Evolutionary conservation across 2,113 vertebrate species (phyloP).

Genomic region (Anser brachyrhynchus): DNA sequence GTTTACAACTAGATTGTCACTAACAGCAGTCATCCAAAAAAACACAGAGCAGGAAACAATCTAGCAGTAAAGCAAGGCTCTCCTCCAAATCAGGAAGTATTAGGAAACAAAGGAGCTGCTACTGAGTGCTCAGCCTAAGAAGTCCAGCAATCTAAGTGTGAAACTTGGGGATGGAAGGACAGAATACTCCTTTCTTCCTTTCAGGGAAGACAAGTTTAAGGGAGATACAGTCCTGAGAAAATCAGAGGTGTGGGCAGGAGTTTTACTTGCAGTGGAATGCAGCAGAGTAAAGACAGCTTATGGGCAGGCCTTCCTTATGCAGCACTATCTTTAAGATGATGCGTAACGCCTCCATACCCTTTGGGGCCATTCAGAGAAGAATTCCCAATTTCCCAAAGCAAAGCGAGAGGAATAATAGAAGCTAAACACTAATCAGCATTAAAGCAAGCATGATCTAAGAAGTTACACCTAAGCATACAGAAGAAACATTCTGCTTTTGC

Average conservation of each 20-base stretch:
- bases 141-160: background rate
- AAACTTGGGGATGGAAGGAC: background rate
- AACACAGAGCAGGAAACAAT: background rate
- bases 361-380: background rate
- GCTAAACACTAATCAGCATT: background rate
- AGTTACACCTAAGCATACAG: background rate
- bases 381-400: background rate
- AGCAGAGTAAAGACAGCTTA: background rate
- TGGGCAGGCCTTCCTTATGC: background rate
- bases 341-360: background rate
- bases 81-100: background rate
- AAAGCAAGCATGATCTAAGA: background rate
- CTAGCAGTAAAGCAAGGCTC: background rate
- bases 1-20: background rate
- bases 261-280: background rate
- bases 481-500: background rate
- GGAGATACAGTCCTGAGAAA: fast-evolving
- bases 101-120: background rate
- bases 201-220: background rate
- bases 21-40: background rate
- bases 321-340: background rate
- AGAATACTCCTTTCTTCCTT: background rate
- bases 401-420: background rate
- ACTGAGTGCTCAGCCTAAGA: background rate
- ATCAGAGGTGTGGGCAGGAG: background rate